A percentile compares a stretch with the other conserved stretches of the same genome.
Conservation (phyloP, 2,113 vertebrate species). For the Myxocyprinus asiaticus region DNA sequence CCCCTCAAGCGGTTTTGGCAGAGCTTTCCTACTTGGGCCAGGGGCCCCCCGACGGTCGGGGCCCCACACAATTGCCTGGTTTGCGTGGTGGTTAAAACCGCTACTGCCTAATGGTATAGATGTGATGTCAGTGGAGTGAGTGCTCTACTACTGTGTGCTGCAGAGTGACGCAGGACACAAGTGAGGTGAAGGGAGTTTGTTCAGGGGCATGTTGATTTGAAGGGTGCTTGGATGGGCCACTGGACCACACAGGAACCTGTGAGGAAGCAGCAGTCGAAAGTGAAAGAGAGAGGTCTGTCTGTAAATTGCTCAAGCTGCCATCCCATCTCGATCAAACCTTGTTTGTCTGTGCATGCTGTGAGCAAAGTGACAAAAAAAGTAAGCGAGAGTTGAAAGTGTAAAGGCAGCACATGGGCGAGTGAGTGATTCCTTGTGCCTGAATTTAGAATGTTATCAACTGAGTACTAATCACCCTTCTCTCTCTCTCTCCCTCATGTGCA, state of each 20-base stretch:
- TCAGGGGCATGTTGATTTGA: constrained; percentile 1
- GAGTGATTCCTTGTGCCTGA: constrained; percentile 60
- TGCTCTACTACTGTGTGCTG: constrained; percentile 60
- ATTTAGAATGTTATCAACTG: constrained; percentile 72
- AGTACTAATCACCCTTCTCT: constrained; percentile 61
- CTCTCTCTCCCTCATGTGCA: constrained; percentile 42
- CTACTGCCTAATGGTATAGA: constrained; percentile 35
- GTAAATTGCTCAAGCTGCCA: neutral
- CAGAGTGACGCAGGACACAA: constrained; percentile 23
- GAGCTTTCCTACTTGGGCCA: no score
- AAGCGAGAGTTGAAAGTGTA: neutral
- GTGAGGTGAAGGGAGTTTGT: constrained; percentile 12
- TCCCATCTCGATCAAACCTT: neutral
- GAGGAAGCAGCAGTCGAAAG: constrained; percentile 26
- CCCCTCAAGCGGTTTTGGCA: no score
- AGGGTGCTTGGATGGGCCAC: constrained; percentile 23
- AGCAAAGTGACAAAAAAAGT: no score
- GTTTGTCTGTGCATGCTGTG: neutral
- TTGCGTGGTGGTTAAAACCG: no score
- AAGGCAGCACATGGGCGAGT: constrained; percentile 15
- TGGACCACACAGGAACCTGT: neutral
- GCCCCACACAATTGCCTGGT: no score
- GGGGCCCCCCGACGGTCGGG: no score
- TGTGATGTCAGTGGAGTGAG: constrained; percentile 53
- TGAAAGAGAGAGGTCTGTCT: neutral